Percentiles rank a stretch among this genome's conserved stretches.
Evolutionary conservation across 1,140 invertebrate genomes (phyloP).

Genomic region (Dendrolimus punctatus): DNA sequence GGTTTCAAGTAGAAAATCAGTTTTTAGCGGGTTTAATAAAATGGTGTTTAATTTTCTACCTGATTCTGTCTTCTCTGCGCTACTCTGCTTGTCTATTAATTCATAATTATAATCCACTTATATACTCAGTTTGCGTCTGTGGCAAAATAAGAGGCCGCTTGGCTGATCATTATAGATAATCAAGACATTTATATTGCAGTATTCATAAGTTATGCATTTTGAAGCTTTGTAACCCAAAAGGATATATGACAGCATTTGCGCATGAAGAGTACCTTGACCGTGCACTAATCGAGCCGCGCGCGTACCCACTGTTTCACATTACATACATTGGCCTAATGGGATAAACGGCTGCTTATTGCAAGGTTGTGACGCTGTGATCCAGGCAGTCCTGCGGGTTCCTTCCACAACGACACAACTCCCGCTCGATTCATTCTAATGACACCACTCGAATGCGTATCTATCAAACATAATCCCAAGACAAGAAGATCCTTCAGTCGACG

Average conservation of each 20-base stretch:
- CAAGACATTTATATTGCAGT: too few relatives aligned
- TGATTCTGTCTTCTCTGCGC: too few relatives aligned
- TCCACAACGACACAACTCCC: slow-evolving; percentile 36
- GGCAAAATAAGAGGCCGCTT: too few relatives aligned
- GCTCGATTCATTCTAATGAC: slow-evolving; percentile 60
- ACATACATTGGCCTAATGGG: slow-evolving; percentile 57
- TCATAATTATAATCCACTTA: too few relatives aligned
- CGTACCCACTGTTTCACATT: slow-evolving; percentile 49
- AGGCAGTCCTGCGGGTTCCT: slow-evolving; percentile 45
- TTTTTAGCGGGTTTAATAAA: neutral
- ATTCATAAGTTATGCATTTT: too few relatives aligned
- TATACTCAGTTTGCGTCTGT: too few relatives aligned
- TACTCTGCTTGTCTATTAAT: too few relatives aligned
- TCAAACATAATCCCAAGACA: slow-evolving; percentile 59
- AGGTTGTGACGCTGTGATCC: slow-evolving; percentile 50
- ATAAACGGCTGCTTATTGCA: slow-evolving; percentile 61
- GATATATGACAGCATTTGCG: slow-evolving; percentile 1
- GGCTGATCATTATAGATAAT: too few relatives aligned
- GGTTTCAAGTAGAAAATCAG: neutral
- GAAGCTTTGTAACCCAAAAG: neutral
- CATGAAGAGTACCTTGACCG: slow-evolving; percentile 59
- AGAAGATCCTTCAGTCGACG: slow-evolving; percentile 42
- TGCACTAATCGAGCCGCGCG: slow-evolving; percentile 42
- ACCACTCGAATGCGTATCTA: slow-evolving; percentile 63
- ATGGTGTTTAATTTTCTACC: neutral